Evolutionary conservation across 2,797 vertebrate genomes (phyloP).

Genomic region (Phataginus tetradactyla): DNA sequence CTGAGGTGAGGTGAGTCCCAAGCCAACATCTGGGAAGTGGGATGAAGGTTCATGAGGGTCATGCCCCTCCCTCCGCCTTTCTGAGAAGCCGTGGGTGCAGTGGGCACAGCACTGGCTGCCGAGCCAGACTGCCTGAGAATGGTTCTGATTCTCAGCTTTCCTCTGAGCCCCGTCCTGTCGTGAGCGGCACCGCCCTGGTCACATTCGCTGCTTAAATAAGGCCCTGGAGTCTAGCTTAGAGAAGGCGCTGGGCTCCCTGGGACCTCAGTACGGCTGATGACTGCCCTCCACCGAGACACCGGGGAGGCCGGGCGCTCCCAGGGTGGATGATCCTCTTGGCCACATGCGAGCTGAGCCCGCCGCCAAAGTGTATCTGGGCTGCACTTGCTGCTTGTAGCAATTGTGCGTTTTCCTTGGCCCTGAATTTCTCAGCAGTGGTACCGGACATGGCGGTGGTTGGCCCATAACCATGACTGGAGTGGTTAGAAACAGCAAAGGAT

Average conservation of each 20-base stretch:
- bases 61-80: background rate
- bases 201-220: background rate
- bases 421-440: background rate
- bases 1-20: background rate
- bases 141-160: background rate
- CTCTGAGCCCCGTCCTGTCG: background rate
- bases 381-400: background rate
- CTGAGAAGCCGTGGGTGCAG: background rate
- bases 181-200: background rate
- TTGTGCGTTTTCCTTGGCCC: background rate
- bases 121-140: background rate
- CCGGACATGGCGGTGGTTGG: background rate
- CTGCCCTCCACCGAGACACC: background rate
- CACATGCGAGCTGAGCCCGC: background rate
- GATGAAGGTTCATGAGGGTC: background rate
- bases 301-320: background rate
- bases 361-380: background rate
- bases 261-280: background rate
- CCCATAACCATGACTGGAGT: background rate
- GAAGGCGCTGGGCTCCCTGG: background rate
- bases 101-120: background rate
- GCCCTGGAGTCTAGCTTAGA: background rate
- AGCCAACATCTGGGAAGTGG: background rate
- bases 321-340: background rate
- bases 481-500: background rate